A percentile compares a stretch with the other conserved stretches of the same genome.
Evolutionary conservation across 2,797 vertebrate species (phyloP).

Genomic region (Lithobates sylvaticus): DNA sequence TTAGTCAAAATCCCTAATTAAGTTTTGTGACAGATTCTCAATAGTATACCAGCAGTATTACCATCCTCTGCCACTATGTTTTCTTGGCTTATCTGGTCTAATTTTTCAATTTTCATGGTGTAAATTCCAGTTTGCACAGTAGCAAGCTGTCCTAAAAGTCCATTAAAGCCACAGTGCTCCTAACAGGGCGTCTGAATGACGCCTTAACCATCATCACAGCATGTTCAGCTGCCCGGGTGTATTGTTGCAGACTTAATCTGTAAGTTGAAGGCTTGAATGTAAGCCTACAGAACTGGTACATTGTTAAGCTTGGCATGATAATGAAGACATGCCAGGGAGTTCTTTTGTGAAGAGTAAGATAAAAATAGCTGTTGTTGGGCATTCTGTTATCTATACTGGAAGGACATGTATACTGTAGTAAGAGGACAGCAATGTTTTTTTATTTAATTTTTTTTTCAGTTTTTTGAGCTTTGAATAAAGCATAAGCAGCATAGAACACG

Average conservation of each 20-base stretch:
- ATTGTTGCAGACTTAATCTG: slow-evolving; percentile 63
- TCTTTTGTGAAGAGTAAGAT: slow-evolving; percentile 63
- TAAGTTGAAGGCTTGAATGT: slow-evolving; percentile 60
- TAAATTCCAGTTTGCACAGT: neutral
- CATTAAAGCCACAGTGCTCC: slow-evolving; percentile 17
- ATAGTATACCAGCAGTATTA: too few relatives aligned
- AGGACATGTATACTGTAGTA: neutral
- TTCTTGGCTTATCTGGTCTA: too few relatives aligned
- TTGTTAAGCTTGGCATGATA: slow-evolving; percentile 65
- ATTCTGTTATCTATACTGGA: neutral
- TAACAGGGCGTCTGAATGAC: slow-evolving; percentile 64
- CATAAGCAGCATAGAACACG: neutral
- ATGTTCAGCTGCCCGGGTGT: slow-evolving; percentile 66
- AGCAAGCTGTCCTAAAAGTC: neutral
- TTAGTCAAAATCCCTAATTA: too few relatives aligned
- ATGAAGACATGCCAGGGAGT: slow-evolving; percentile 61
- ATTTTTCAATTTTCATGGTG: neutral
- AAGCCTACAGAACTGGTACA: neutral
- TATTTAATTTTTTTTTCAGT: too few relatives aligned
- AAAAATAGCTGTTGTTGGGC: slow-evolving; percentile 65
- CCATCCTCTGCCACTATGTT: too few relatives aligned
- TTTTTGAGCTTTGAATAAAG: neutral
- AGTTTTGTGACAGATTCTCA: too few relatives aligned
- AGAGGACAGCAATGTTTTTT: too few relatives aligned
- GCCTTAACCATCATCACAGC: slow-evolving; percentile 53